These are phyloP conservation scores for Apamea epomidion DNA, from an alignment of 2,888 invertebrate species.

Conservation along the genomic window DNA sequence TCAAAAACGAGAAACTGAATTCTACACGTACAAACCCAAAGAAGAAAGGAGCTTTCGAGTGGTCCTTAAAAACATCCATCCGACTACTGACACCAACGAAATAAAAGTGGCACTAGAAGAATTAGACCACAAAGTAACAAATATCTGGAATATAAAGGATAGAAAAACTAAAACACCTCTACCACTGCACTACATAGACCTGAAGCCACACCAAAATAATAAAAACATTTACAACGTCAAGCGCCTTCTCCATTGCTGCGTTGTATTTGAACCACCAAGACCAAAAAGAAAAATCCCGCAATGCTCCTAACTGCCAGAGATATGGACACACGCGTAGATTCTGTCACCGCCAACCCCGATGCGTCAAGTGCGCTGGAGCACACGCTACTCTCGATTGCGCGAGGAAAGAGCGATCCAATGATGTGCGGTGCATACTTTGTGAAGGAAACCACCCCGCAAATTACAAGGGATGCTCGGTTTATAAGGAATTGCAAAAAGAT, in stretches of 20 bases:
- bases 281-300: slow-evolving; percentile 5
- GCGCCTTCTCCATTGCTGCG: slow-evolving; percentile 11
- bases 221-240: neutral
- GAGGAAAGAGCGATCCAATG: neutral
- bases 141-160: too few species aligned
- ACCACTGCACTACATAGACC: too few species aligned
- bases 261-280: slow-evolving; percentile 11
- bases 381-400: too few species aligned
- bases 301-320: neutral
- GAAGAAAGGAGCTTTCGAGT: slow-evolving; percentile 48
- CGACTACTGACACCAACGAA: slow-evolving; percentile 2
- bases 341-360: neutral
- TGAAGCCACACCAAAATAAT: neutral
- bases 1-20: too few species aligned
- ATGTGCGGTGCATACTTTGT: slow-evolving; percentile 2
- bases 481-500: too few species aligned
- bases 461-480: neutral
- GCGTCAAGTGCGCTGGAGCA: slow-evolving; percentile 5
- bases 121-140: slow-evolving; percentile 1
- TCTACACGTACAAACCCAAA: slow-evolving; percentile 1
- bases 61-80: slow-evolving; percentile 32
- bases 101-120: neutral
- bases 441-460: neutral
- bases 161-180: too few species aligned
- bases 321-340: slow-evolving; percentile 6